A percentile compares a stretch with the other conserved stretches of the same genome.
Conservation (phyloP, 2,797 vertebrate species). For the Sphaeramia orbicularis region DNA sequence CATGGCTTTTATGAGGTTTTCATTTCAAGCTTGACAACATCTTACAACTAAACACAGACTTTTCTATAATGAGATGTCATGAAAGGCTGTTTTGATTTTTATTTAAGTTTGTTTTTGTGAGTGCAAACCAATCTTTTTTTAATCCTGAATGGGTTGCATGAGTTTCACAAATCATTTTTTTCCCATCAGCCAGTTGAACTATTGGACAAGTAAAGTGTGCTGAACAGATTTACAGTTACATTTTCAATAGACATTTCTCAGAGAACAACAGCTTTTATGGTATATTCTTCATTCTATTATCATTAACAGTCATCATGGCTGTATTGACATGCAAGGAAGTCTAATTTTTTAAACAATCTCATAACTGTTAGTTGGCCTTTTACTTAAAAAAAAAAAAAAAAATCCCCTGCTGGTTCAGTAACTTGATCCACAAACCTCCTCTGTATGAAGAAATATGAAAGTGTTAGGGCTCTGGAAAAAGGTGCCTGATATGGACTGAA, state of each 20-base stretch:
- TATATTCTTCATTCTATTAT: too few relatives aligned
- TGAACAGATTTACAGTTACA: too few relatives aligned
- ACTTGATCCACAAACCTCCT: conserved; percentile 8
- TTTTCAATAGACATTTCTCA: too few relatives aligned
- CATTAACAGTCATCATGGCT: too few relatives aligned
- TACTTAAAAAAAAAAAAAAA: not conserved
- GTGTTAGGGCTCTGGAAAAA: not conserved
- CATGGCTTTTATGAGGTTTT: conserved; percentile 9
- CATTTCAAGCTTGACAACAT: conserved; percentile 1
- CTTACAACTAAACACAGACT: not conserved
- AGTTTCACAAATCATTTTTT: conserved; percentile 1
- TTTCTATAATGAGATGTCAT: not conserved
- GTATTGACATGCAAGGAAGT: too few relatives aligned
- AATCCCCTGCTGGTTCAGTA: not conserved
- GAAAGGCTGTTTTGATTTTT: conserved; percentile 1
- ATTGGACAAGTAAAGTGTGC: too few relatives aligned
- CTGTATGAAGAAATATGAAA: not conserved
- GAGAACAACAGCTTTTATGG: too few relatives aligned
- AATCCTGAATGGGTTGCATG: too few relatives aligned
- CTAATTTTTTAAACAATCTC: too few relatives aligned
- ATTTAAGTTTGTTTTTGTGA: not conserved
- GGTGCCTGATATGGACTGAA: conserved; percentile 14
- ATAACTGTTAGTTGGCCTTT: not conserved
- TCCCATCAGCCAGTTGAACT: too few relatives aligned
- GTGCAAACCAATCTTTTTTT: not conserved